These are phyloP conservation scores for Hylaeus anthracinus DNA, from an alignment of 1,140 invertebrate genomes.

Conservation along the genomic window DNA sequence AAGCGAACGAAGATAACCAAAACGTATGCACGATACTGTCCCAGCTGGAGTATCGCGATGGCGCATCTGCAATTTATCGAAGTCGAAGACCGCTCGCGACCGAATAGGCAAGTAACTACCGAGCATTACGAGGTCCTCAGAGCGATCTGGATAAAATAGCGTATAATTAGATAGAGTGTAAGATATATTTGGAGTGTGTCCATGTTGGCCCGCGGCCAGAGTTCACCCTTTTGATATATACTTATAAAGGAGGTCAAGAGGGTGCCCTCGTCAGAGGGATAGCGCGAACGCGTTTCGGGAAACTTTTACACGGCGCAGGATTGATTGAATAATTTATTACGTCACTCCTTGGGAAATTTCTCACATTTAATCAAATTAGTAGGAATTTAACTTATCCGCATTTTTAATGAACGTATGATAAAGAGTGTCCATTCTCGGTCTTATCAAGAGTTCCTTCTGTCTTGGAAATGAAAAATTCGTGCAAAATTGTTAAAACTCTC, in stretches of 20 bases:
- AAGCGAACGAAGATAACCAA: background rate
- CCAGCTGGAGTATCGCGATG: constrained; percentile 11
- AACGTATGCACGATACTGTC: constrained; percentile 22
- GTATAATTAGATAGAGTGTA: constrained; percentile 79
- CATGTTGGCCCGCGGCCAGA: constrained; percentile 76
- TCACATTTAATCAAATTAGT: too few relatives aligned
- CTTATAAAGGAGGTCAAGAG: constrained; percentile 62
- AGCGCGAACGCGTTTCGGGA: constrained; percentile 30
- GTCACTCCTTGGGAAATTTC: too few relatives aligned
- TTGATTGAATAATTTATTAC: constrained; percentile 28
- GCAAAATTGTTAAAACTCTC: too few relatives aligned
- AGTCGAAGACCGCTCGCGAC: constrained; percentile 63
- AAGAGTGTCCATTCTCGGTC: too few relatives aligned
- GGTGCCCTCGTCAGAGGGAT: constrained; percentile 62
- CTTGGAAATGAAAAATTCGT: too few relatives aligned
- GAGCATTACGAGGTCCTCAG: constrained; percentile 74
- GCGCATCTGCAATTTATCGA: constrained; percentile 69
- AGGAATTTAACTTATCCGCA: too few relatives aligned
- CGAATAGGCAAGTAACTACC: constrained; percentile 74
- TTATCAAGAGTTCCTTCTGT: too few relatives aligned
- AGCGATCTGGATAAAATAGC: constrained; percentile 75
- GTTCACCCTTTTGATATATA: constrained; percentile 70
- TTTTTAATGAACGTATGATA: too few relatives aligned
- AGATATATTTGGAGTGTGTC: constrained; percentile 80
- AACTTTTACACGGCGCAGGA: background rate